Evolutionary conservation across 1,140 invertebrate species (phyloP).

Genomic region (Neocloeon triangulifer): DNA sequence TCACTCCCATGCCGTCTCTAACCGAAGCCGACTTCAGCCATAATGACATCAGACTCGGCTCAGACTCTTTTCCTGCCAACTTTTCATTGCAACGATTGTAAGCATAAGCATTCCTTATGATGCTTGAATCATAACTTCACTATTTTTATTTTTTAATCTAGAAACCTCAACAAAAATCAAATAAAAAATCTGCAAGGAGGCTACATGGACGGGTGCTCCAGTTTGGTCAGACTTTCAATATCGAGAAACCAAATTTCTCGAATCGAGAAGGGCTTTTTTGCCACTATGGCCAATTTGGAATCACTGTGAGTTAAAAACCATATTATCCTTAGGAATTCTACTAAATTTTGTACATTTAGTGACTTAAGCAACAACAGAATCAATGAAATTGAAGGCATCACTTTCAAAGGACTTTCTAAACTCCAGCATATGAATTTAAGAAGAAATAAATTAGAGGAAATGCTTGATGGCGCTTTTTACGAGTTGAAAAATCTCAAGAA

Average conservation of each 20-base stretch:
- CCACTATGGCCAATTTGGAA: constrained; percentile 37
- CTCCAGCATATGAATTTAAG: constrained; percentile 51
- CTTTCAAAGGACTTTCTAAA: constrained; percentile 49
- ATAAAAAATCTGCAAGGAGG: constrained; percentile 40
- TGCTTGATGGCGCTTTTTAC: constrained; percentile 73
- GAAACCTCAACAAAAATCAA: constrained; percentile 52
- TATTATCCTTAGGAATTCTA: constrained; percentile 8
- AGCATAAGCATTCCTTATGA: no score
- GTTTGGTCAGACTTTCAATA: constrained; percentile 48
- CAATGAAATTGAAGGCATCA: constrained; percentile 47
- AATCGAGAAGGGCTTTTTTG: constrained; percentile 48
- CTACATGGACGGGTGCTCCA: constrained; percentile 44
- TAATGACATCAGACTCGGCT: no score
- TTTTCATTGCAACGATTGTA: no score
- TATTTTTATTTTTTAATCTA: constrained; percentile 18
- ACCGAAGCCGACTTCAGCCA: no score
- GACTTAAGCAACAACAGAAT: constrained; percentile 67
- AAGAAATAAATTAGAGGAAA: constrained; percentile 47
- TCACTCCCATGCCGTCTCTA: no score
- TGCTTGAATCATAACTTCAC: no score
- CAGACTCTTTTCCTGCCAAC: no score
- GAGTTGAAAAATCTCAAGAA: constrained; percentile 47
- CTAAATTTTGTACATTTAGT: constrained; percentile 20
- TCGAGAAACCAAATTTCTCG: constrained; percentile 53
- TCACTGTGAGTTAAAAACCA: constrained; percentile 36